Base-by-base conservation (phyloP, 2,113 vertebrate species). In the Falcunculus frontatus region DNA sequence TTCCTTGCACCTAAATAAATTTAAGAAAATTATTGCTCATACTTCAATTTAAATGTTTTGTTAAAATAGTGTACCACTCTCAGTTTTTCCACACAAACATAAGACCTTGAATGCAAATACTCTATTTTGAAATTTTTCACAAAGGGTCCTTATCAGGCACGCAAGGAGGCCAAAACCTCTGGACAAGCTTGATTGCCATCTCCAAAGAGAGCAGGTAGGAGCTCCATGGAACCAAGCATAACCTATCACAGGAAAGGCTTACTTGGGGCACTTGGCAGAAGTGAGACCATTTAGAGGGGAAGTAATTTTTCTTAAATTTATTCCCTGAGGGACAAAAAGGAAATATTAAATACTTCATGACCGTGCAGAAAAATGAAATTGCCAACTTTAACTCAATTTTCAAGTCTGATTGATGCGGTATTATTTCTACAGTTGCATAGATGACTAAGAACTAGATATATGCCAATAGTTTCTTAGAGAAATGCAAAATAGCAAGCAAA, bases 291-390 rank as follows among this genome's bases (percentile, higher is more conserved):
- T 79, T 70, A 84, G 42, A 84, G 9, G 4, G 29, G 19, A 93
- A 85, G 50, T 19, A 1, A 46, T 91, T 84, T 87, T 70, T 90
- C 44, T 72, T 44, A 42, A 44, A 84, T 91, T 93, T 90, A 49
- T 93, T 80, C 68, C 52, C 78, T 59, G 20, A 57, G 92, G 25
- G 42, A 80, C 50, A 88, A 75, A 30, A 83, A 19, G 47, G 68
- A 88, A 95, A 86, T 90, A 77, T 70, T 94, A 86, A 93, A 88
- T 68, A 81, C 65, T 77, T 90, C 91, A 93, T 73, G 33, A 84
- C 25, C 4, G 4, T 0, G 0, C 26, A 77, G 39, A 93, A 93
- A 96, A 95, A 90, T 55, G 90, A 95, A 84, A 90, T 86, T 78
- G 37, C 55, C 42, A 56, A 64, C 50, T 92, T 90, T 44, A 90